These are phyloP conservation scores for Stichopus chloronotus DNA, from an alignment of 35 echinoderm and acorn worm species.

Conservation along the genomic window DNA sequence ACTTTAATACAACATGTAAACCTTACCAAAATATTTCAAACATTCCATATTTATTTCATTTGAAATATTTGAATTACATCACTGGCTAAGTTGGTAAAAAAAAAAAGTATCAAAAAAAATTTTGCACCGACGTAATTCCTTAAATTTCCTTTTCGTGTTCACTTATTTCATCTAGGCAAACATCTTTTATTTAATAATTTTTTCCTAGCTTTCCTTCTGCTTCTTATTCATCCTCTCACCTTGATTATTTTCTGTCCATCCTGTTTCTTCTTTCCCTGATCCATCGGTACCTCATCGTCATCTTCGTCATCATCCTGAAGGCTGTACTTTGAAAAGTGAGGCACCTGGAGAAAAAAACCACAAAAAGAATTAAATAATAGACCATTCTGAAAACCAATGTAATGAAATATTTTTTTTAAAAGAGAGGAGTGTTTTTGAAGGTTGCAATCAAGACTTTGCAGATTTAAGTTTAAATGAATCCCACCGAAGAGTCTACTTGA, in stretches of 20 bases:
- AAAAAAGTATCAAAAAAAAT: too few species aligned
- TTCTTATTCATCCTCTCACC: neutral
- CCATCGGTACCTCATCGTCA: constrained; percentile 20
- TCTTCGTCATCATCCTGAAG: constrained; percentile 26
- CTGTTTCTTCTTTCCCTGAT: constrained; percentile 15
- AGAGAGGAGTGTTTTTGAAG: neutral
- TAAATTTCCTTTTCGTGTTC: too few species aligned
- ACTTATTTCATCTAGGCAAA: too few species aligned
- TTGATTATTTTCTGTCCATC: neutral
- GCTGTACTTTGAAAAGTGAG: constrained; percentile 93
- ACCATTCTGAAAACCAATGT: neutral
- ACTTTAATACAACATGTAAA: too few species aligned
- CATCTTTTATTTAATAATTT: neutral
- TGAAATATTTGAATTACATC: too few species aligned
- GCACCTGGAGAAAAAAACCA: constrained; percentile 64
- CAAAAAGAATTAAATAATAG: neutral
- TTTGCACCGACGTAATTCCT: too few species aligned
- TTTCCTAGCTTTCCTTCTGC: neutral
- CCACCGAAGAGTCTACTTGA: too few species aligned
- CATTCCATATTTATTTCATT: too few species aligned
- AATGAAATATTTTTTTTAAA: neutral
- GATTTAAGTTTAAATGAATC: too few species aligned
- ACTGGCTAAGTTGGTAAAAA: too few species aligned
- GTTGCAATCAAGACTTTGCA: neutral
- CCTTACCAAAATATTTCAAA: too few species aligned